A percentile compares a stretch with the other conserved stretches of the same genome.
These are phyloP conservation scores for Drosophila siamana DNA, from an alignment of 2,888 invertebrate genomes.

Conservation along the genomic window DNA sequence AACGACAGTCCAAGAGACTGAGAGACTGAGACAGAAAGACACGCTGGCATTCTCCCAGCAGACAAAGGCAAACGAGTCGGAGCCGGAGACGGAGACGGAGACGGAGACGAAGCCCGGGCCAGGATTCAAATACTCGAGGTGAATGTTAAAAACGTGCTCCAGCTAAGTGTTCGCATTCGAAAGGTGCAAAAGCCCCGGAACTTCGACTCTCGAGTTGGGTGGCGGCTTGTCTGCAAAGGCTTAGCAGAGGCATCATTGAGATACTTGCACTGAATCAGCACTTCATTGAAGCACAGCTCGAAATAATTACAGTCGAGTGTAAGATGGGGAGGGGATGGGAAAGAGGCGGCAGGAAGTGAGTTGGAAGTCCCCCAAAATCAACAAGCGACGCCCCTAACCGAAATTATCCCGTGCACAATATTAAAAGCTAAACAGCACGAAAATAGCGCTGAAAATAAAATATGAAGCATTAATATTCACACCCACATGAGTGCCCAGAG, in stretches of 20 bases:
- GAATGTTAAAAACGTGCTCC: slow-evolving; percentile 71
- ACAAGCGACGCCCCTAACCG: slow-evolving; percentile 47
- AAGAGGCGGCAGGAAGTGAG: too few relatives aligned
- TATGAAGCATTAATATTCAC: slow-evolving; percentile 80
- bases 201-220: too few relatives aligned
- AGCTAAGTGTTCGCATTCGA: slow-evolving; percentile 29
- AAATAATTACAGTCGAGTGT: slow-evolving; percentile 46
- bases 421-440: slow-evolving; percentile 74
- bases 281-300: slow-evolving; percentile 56
- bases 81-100: too few relatives aligned
- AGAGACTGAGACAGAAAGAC: slow-evolving; percentile 28
- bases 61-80: slow-evolving; percentile 51
- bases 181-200: slow-evolving; percentile 34
- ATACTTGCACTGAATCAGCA: slow-evolving; percentile 57
- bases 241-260: slow-evolving; percentile 45
- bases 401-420: slow-evolving; percentile 40
- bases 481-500: slow-evolving; percentile 60
- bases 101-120: too few relatives aligned
- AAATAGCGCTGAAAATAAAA: slow-evolving; percentile 74
- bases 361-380: slow-evolving; percentile 54
- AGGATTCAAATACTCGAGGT: slow-evolving; percentile 57
- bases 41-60: slow-evolving; percentile 58
- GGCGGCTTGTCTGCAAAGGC: slow-evolving; percentile 39
- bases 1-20: slow-evolving; percentile 52
- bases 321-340: neutral